phyloP scores from a whole-genome alignment of 2,888 invertebrate genomes.

The Creontiades dilutus region DNA sequence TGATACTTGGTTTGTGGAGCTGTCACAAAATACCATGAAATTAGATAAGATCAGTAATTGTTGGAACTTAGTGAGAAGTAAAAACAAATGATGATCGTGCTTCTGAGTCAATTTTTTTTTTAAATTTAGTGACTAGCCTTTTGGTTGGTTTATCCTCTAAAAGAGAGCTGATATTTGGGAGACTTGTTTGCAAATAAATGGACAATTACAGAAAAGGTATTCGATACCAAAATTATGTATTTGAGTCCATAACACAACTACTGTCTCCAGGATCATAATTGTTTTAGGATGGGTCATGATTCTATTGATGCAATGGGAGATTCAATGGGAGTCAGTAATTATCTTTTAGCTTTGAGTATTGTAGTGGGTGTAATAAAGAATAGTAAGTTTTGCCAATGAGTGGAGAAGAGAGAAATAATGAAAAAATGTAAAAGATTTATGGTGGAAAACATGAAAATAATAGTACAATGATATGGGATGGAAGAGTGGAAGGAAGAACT shows the following conservation, averaged over 20 bases:
- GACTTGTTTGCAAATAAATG: background rate
- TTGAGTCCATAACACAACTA: too few species aligned
- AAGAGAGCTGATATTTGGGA: slow-evolving; percentile 24
- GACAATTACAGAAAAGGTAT: background rate
- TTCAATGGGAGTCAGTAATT: too few species aligned
- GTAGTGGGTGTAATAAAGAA: background rate
- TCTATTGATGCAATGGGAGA: too few species aligned
- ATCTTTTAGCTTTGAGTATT: too few species aligned
- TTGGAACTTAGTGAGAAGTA: background rate
- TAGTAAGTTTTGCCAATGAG: slow-evolving; percentile 6
- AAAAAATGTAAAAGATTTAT: background rate
- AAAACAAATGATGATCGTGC: background rate
- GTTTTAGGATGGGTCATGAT: too few species aligned
- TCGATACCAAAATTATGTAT: background rate
- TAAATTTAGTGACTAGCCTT: background rate
- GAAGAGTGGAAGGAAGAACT: slow-evolving; percentile 15
- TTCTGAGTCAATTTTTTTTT: background rate
- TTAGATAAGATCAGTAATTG: background rate
- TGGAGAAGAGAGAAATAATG: background rate
- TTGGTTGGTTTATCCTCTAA: background rate
- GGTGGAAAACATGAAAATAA: background rate
- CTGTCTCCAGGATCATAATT: too few species aligned
- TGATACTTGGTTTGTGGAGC: too few species aligned
- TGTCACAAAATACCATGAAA: too few species aligned
- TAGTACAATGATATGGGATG: background rate